Base-by-base conservation (phyloP, 2,113 vertebrate species). In the Callorhinus ursinus region DNA sequence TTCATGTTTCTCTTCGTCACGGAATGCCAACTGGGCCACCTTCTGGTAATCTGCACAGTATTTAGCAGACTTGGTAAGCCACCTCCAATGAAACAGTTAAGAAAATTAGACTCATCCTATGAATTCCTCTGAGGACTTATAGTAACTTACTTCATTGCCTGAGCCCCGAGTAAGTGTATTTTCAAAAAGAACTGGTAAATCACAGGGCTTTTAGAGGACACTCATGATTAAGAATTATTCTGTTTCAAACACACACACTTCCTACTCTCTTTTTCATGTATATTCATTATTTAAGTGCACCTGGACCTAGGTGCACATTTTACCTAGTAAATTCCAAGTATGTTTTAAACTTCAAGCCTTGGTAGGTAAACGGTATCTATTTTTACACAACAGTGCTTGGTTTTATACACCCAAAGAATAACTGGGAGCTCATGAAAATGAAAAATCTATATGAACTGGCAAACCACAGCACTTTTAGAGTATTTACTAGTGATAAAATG, bases 381-480 rank as follows among this genome's bases (percentile, higher is more conserved):
- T 83, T 83, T 82, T 61, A 42, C 55, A 83, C 42, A 86, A 33
- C 6, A 79, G 33, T 12, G 7, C 14, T 93, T 71, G 28, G 49
- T 84, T 92, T 91, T 36, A 88, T 91, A 77, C 63, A 92, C 57
- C 39, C 53, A 74, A 19, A 72, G 33, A 46, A 79, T n/a, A 90
- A 95, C 21, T 16, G 88, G 76, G 74, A 87, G 57, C 57, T 87
- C 42, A 71, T 39, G 79, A 72, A 91, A 83, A 42, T 91, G 46
- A 88, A 88, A 79, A 93, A 26, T 26, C 5, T 59, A 1, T n/a
- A 31, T 13, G 21, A 93, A 77, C 22, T 61, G 39, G 33, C 24
- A 93, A 95, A 82, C 31, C 22, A 86, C n/a, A 4, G 22, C 16
- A 67, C 11, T 69, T 89, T 67, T 15, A 33, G 42, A 71, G 24